Evolutionary conservation across 2,113 vertebrate species (phyloP), one percentile per base, ranked within the genome.

Genomic region (Heptranchias perlo): DNA sequence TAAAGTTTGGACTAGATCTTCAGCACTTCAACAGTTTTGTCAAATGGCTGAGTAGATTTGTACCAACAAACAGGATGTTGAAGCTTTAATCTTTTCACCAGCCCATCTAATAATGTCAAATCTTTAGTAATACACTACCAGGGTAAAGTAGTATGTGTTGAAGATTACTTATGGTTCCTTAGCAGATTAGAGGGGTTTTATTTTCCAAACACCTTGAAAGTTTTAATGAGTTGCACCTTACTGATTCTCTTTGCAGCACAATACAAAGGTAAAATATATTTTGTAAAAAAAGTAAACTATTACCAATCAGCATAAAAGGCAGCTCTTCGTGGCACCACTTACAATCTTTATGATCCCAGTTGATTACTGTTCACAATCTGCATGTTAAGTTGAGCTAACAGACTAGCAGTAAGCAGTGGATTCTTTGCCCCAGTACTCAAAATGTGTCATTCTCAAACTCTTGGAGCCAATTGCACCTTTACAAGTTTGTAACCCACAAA

Each of bases 41-140:
- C 28, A 58, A 91, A 52, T 91, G 52, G 52, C 87, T 91, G 13
- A 91, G 49, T 91, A 58, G 13, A 35, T 91, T 31, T 91, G 52
- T 58, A 11, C 78, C 28, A 58, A 58, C 52, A 54, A 91, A 91
- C 87, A 91, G 52, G 28, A 61, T 54, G 25, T 5, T 91, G 52
- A 25, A 91, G 87, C 87, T 91, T 47, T 91, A 91, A 91, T 35
- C 87, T 58, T 31, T 61, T 91, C 87, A 91, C 31, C 49, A 91
- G 52, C 49, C 52, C 49, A n/a, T 58, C 25, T 28, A 21, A 31
- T 28, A 76, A 58, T 58, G 11, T 35, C 52, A 91, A 91, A 16
- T 31, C 31, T 91, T 91, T 58, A 91, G 52, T 91, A 89, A 54
- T 52, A 89, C 21, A 49, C 21, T 49, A 84, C 1, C 16, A 44